A percentile compares a stretch with the other conserved stretches of the same genome.
phyloP scores from a whole-genome alignment of 1,140 invertebrate genomes.

The Cotesia vestalis region DNA sequence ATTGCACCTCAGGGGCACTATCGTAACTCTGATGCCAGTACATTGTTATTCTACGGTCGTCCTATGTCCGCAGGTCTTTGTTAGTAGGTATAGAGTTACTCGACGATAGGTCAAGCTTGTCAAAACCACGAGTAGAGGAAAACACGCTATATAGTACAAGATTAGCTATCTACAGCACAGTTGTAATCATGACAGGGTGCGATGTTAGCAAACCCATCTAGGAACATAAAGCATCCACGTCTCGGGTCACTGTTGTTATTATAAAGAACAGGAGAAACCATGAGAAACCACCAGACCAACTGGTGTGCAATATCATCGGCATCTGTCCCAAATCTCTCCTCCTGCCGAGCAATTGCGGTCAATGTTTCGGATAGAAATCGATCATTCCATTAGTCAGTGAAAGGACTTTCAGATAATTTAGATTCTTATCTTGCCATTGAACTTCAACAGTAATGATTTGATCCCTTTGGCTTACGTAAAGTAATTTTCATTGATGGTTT shows the following conservation, averaged over 20 bases:
- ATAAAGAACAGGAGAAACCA: not conserved
- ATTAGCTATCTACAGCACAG: conserved; percentile 7
- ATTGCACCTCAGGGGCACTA: conserved; percentile 15
- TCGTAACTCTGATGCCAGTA: conserved; percentile 8
- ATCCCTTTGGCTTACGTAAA: not conserved
- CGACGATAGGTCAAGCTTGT: conserved; percentile 47
- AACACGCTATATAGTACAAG: not conserved
- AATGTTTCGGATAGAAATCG: conserved; percentile 35
- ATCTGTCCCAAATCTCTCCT: conserved; percentile 41
- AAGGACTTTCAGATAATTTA: conserved; percentile 30
- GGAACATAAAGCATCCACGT: conserved; percentile 24
- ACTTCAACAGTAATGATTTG: conserved; percentile 23
- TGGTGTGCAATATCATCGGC: conserved; percentile 41
- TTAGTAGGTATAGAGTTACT: conserved; percentile 27
- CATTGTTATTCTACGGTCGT: not conserved
- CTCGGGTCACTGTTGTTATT: not conserved
- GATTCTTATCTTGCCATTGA: conserved; percentile 21
- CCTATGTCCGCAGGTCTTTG: conserved; percentile 14
- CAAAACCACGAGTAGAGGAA: conserved; percentile 49
- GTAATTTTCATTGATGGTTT: conserved; percentile 7
- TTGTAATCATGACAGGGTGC: conserved; percentile 17
- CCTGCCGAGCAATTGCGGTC: conserved; percentile 46
- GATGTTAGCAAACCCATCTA: conserved; percentile 19
- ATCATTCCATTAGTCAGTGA: conserved; percentile 20
- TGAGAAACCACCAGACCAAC: conserved; percentile 41